Percentiles rank a stretch among this genome's conserved stretches.
phyloP scores from a whole-genome alignment of 1,140 invertebrate species.

The Diorhabda sublineata region DNA sequence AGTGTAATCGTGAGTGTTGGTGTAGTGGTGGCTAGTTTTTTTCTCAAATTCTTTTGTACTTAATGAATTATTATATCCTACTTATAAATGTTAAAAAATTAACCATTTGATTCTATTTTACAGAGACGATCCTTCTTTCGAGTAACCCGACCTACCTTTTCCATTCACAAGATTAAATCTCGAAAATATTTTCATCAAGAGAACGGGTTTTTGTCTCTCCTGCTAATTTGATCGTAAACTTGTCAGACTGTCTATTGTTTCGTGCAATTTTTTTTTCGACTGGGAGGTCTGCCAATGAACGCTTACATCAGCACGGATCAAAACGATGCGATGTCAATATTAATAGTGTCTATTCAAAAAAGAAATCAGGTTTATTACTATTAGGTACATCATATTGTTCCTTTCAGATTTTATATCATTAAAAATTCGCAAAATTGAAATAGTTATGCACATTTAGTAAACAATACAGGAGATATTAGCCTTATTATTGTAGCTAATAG shows the following conservation, averaged over 20 bases:
- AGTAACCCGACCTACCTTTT: neutral
- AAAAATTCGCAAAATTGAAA: too few relatives aligned
- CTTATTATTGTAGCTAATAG: too few relatives aligned
- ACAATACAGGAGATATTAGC: too few relatives aligned
- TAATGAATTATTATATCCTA: too few relatives aligned
- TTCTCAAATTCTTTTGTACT: too few relatives aligned
- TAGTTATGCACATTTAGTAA: too few relatives aligned
- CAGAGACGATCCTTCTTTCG: neutral
- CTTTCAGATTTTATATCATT: too few relatives aligned
- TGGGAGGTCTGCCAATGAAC: neutral
- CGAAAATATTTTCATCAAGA: constrained; percentile 1
- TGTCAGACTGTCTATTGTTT: constrained; percentile 2
- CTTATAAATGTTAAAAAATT: neutral
- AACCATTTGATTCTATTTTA: neutral
- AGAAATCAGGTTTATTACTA: too few relatives aligned
- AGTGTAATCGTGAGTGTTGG: too few relatives aligned
- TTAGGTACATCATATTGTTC: too few relatives aligned
- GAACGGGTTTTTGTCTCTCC: constrained; percentile 1
- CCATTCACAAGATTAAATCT: neutral
- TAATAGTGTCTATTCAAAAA: neutral
- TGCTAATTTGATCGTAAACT: constrained; percentile 2
- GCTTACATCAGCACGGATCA: constrained; percentile 1
- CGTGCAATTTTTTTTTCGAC: neutral
- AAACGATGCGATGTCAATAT: neutral
- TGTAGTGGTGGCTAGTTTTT: too few relatives aligned